These are phyloP conservation scores for Cryptomyrus ogoouensis DNA, from an alignment of 2,113 vertebrate species.

Conservation along the genomic window DNA sequence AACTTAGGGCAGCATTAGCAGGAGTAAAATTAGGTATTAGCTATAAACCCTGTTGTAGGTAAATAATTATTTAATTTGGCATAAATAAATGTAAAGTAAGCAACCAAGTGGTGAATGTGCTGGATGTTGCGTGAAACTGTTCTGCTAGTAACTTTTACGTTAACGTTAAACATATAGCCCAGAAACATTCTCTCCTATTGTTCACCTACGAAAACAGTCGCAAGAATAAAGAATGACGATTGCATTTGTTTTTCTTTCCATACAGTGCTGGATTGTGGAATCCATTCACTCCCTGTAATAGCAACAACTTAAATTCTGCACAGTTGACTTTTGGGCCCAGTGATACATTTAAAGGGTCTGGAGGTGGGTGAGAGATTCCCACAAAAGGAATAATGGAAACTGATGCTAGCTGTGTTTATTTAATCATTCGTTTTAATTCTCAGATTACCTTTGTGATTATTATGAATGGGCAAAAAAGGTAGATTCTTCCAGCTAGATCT, in stretches of 20 bases:
- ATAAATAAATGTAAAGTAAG: not conserved
- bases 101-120: not conserved
- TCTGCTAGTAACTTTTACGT: not conserved
- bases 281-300: constrained; percentile 69
- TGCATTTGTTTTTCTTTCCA: not conserved
- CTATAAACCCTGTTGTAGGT: not conserved
- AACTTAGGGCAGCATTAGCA: not conserved
- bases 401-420: not conserved
- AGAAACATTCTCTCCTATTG: not conserved
- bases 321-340: constrained; percentile 65
- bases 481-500: not conserved
- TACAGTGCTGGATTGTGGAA: constrained; percentile 85
- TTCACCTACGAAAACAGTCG: not conserved
- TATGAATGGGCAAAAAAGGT: not conserved
- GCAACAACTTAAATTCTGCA: constrained; percentile 65
- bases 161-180: not conserved
- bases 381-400: not conserved
- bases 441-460: not conserved
- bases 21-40: not conserved
- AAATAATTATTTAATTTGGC: not conserved
- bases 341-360: constrained; percentile 87
- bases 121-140: not conserved
- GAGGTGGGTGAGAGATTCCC: constrained; percentile 66
- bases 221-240: not conserved
- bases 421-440: not conserved